Conservation (phyloP, 2,888 invertebrate species). For the Drosophila tripunctata region DNA sequence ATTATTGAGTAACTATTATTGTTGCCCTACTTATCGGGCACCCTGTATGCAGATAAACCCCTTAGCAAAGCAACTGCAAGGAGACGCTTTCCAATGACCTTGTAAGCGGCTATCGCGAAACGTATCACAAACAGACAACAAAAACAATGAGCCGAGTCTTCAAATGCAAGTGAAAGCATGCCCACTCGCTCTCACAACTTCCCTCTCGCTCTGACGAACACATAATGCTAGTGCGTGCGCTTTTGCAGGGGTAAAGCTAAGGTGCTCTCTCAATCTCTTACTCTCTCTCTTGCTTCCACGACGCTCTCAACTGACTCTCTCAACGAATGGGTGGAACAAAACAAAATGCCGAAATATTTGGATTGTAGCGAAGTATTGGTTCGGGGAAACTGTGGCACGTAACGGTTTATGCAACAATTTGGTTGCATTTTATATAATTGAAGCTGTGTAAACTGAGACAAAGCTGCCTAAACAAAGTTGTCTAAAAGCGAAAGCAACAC, state of each 20-base stretch:
- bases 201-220: background rate
- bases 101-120: slow-evolving; percentile 51
- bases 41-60: slow-evolving; percentile 58
- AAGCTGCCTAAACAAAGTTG: background rate
- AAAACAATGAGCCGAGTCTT: slow-evolving; percentile 10
- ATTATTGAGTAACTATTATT: too few species aligned
- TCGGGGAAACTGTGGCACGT: slow-evolving; percentile 36
- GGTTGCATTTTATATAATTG: slow-evolving; percentile 59
- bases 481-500: background rate
- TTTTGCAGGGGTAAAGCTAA: slow-evolving; percentile 30
- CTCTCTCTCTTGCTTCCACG: too few species aligned
- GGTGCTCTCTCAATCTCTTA: slow-evolving; percentile 29
- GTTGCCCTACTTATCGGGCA: slow-evolving; percentile 6
- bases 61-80: slow-evolving; percentile 50
- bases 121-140: slow-evolving; percentile 19
- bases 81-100: slow-evolving; percentile 76
- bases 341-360: slow-evolving; percentile 64
- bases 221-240: slow-evolving; percentile 19
- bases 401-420: slow-evolving; percentile 70
- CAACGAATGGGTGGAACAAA: slow-evolving; percentile 68
- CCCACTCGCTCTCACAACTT: background rate
- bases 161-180: slow-evolving; percentile 18
- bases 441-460: slow-evolving; percentile 3
- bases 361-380: slow-evolving; percentile 1
- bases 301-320: slow-evolving; percentile 3